Percentiles rank a stretch among this genome's conserved stretches.
These are phyloP conservation scores for Upupa epops DNA, from an alignment of 2,113 vertebrate species.

Conservation along the genomic window DNA sequence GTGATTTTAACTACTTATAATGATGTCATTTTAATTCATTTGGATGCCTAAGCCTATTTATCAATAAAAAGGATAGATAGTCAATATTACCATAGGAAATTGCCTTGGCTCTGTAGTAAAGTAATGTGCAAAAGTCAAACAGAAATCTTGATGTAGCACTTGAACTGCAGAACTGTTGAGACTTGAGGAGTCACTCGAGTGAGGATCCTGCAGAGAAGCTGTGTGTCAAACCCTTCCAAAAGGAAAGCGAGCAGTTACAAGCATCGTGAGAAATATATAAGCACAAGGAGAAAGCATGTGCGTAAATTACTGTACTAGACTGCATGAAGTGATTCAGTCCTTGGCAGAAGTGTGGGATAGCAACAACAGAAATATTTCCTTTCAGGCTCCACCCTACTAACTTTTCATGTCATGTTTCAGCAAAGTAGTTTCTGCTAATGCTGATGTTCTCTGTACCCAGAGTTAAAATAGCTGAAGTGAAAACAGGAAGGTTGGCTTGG, in stretches of 20 bases:
- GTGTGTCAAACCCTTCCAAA: neutral
- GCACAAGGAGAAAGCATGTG: neutral
- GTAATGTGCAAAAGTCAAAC: neutral
- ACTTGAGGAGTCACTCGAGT: neutral
- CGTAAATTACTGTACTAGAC: neutral
- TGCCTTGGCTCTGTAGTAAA: neutral
- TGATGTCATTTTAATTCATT: neutral
- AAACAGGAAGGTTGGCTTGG: neutral
- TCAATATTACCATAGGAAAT: neutral
- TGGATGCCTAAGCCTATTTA: neutral
- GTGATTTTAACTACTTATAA: neutral
- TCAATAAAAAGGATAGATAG: neutral
- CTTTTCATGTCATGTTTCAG: neutral
- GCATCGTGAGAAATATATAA: neutral
- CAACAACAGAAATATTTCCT: neutral
- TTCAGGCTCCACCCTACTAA: neutral
- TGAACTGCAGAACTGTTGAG: neutral
- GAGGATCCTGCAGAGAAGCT: neutral
- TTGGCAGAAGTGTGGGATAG: neutral
- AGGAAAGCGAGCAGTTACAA: neutral
- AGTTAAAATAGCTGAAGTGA: conserved; percentile 3
- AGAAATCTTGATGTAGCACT: neutral
- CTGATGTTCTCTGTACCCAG: neutral
- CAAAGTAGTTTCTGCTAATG: neutral
- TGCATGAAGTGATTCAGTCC: neutral